Evolutionary conservation across 1,140 invertebrate species (phyloP).

Genomic region (Lasioglossum albipes): DNA sequence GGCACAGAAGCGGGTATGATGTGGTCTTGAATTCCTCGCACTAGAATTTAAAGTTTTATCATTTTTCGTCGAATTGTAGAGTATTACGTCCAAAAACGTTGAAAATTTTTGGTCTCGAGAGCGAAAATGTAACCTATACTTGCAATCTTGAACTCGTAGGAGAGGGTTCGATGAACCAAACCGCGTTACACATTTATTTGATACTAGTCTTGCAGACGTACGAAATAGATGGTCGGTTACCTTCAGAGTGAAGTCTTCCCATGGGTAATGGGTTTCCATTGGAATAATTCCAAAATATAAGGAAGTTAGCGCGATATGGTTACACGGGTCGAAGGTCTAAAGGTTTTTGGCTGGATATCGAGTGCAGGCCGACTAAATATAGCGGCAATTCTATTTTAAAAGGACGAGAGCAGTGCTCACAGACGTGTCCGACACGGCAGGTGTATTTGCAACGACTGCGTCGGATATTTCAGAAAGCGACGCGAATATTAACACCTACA

Average conservation of each 20-base stretch:
- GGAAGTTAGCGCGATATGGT: slow-evolving; percentile 30
- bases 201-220: too few relatives aligned
- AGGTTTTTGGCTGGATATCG: slow-evolving; percentile 77
- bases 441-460: slow-evolving; percentile 66
- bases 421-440: slow-evolving; percentile 54
- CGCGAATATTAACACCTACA: slow-evolving; percentile 64
- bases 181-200: too few relatives aligned
- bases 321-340: slow-evolving; percentile 68
- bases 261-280: neutral
- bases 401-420: slow-evolving; percentile 62
- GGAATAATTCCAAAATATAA: neutral
- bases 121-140: too few relatives aligned
- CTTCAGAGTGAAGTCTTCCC: too few relatives aligned
- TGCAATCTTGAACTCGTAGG: too few relatives aligned
- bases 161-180: too few relatives aligned
- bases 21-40: too few relatives aligned
- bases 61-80: too few relatives aligned
- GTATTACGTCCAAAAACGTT: too few relatives aligned
- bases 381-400: slow-evolving; percentile 75
- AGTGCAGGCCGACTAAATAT: slow-evolving; percentile 79
- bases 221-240: neutral
- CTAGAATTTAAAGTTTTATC: too few relatives aligned
- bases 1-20: too few relatives aligned
- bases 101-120: too few relatives aligned
- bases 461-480: slow-evolving; percentile 69